phyloP scores from a whole-genome alignment of 2,797 vertebrate genomes.

The Tokudaia tokunoshimensis region DNA sequence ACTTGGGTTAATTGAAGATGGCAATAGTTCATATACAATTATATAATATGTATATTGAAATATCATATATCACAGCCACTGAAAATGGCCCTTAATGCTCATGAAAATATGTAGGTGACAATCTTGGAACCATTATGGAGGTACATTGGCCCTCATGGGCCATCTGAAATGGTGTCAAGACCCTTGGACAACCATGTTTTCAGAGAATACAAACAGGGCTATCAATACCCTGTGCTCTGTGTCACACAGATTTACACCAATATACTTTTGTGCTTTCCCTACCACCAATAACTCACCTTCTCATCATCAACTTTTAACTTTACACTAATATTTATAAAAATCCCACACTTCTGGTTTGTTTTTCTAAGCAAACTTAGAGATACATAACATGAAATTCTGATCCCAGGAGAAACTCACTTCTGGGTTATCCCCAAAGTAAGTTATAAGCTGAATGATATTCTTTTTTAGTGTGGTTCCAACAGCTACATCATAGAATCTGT shows the following conservation, averaged over 20 bases:
- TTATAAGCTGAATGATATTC: background rate
- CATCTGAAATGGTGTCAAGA: background rate
- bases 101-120: background rate
- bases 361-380: background rate
- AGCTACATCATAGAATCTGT: background rate
- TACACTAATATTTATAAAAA: background rate
- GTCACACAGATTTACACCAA: background rate
- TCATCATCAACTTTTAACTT: background rate
- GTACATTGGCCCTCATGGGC: background rate
- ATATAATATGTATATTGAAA: background rate
- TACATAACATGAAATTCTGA: conserved; percentile 18
- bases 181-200: background rate
- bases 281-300: background rate
- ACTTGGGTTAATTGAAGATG: background rate
- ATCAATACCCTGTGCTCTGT: background rate
- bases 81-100: background rate
- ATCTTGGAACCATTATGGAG: conserved; percentile 8
- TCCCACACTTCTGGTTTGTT: background rate
- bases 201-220: background rate
- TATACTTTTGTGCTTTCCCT: background rate
- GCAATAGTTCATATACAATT: background rate
- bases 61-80: background rate
- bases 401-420: background rate
- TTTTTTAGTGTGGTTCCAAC: background rate
- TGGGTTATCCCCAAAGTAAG: background rate